These are phyloP conservation scores for Meteorus colon DNA, from an alignment of 2,888 invertebrate species.

Conservation along the genomic window DNA sequence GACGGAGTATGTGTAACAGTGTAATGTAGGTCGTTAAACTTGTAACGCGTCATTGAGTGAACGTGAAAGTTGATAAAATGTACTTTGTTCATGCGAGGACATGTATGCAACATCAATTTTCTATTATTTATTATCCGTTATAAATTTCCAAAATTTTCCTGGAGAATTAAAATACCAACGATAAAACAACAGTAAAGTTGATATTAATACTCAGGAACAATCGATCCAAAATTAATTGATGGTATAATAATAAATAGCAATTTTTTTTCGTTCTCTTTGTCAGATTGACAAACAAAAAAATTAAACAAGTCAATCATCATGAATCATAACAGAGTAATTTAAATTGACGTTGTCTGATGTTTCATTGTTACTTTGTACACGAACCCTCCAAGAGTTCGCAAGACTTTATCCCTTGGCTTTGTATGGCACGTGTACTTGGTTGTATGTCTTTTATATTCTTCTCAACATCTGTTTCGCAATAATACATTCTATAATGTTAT, in stretches of 20 bases:
- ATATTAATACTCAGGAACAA: no score
- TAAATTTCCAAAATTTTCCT: neutral
- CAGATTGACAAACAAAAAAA: no score
- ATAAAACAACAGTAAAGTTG: neutral
- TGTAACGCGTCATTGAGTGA: conserved; percentile 22
- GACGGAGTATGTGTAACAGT: neutral
- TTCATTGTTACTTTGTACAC: no score
- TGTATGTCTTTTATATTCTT: neutral
- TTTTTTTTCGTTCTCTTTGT: no score
- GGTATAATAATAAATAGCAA: neutral
- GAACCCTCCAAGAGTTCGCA: no score
- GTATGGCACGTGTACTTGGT: neutral
- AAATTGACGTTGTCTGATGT: no score
- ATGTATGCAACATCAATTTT: neutral
- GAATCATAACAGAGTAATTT: no score
- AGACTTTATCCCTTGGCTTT: neutral
- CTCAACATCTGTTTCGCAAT: neutral
- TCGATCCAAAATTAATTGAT: no score
- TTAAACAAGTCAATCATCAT: no score
- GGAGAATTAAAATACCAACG: neutral
- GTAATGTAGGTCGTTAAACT: conserved; percentile 40
- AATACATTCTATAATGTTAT: neutral
- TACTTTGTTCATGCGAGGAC: conserved; percentile 17
- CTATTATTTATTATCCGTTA: neutral
- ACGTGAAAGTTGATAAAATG: conserved; percentile 36